phyloP scores from a whole-genome alignment of 2,113 vertebrate genomes.

The Eidolon helvum region DNA sequence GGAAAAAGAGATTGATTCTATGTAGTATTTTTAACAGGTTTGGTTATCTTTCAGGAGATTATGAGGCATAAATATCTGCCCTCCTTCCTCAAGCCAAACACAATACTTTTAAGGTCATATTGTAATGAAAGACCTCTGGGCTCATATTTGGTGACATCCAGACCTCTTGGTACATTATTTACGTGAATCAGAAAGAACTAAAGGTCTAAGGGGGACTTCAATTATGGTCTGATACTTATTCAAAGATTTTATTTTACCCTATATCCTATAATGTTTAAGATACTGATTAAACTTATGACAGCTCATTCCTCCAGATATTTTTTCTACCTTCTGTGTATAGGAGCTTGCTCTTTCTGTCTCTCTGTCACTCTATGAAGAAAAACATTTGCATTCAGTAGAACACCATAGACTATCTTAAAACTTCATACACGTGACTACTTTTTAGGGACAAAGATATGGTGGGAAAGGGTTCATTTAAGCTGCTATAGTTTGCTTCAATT shows the following conservation, averaged over 20 bases:
- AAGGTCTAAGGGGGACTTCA: neutral
- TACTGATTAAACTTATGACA: neutral
- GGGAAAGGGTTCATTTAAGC: neutral
- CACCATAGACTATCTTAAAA: neutral
- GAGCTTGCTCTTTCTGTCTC: neutral
- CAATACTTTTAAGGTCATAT: neutral
- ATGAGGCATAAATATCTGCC: neutral
- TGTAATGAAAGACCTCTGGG: neutral
- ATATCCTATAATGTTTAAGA: neutral
- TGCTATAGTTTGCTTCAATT: neutral
- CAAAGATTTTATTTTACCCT: neutral
- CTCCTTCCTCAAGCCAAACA: neutral
- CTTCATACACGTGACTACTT: neutral
- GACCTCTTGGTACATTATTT: rapidly evolving
- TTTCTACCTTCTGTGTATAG: neutral
- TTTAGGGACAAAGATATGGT: neutral
- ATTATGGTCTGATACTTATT: neutral
- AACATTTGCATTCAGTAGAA: neutral
- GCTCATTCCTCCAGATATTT: neutral
- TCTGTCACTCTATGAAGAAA: neutral
- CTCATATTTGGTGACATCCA: neutral
- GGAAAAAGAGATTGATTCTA: neutral
- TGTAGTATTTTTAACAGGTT: neutral
- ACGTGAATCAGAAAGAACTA: neutral
- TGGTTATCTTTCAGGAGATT: neutral